Conservation (phyloP, 2,888 invertebrate genomes). For the Helicoverpa assulta region DNA sequence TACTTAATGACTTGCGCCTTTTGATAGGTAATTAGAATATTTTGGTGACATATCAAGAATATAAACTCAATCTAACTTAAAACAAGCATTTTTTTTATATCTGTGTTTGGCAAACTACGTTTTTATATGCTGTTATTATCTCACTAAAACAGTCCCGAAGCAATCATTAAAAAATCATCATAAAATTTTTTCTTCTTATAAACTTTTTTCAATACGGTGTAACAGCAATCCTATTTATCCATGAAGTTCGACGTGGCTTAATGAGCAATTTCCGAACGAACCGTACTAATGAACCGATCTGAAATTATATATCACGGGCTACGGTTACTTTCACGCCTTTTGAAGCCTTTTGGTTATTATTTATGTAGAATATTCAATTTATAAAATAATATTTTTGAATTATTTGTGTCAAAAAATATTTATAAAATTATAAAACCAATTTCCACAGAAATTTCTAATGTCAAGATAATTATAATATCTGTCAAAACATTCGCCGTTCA, state of each 20-base stretch:
- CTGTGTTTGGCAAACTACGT: neutral
- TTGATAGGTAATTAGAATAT: too few species aligned
- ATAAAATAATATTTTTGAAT: too few species aligned
- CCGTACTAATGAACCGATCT: conserved; percentile 75
- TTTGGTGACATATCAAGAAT: too few species aligned
- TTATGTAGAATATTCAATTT: too few species aligned
- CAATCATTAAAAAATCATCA: too few species aligned
- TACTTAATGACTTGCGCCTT: too few species aligned
- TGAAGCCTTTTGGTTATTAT: too few species aligned
- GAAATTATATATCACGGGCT: conserved; percentile 48
- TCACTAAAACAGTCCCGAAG: too few species aligned
- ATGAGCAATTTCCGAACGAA: conserved; percentile 85
- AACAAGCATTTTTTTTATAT: too few species aligned
- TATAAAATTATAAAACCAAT: too few species aligned
- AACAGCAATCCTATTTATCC: conserved; percentile 61
- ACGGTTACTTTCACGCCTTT: conserved; percentile 8
- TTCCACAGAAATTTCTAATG: conserved; percentile 4
- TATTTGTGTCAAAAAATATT: neutral
- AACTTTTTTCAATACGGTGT: conserved; percentile 62
- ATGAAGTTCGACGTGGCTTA: conserved; percentile 68
- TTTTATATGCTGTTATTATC: neutral
- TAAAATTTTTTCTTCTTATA: neutral
- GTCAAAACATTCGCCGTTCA: conserved; percentile 24
- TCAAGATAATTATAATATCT: conserved; percentile 39
- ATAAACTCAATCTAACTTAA: too few species aligned